Evolutionary conservation across 2,113 vertebrate species (phyloP).

Genomic region (Lamprologus sp.): DNA sequence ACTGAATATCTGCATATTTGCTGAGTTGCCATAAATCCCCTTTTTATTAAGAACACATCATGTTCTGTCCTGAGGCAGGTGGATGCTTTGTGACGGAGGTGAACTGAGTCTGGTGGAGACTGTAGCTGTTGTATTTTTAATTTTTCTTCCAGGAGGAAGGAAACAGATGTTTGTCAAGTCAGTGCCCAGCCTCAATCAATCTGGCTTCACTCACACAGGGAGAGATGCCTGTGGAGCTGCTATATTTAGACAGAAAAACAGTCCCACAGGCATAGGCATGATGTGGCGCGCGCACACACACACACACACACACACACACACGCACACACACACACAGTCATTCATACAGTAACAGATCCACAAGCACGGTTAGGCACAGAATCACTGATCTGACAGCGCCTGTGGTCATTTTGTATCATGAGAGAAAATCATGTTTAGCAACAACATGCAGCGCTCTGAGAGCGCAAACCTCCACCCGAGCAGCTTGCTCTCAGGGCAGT

Average conservation of each 20-base stretch:
- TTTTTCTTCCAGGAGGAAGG: conserved; percentile 11
- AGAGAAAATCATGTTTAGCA: not conserved
- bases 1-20: not conserved
- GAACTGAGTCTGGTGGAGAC: not conserved
- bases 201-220: not conserved
- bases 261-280: not conserved
- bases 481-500: not conserved
- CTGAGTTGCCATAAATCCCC: not conserved
- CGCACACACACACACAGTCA: not conserved
- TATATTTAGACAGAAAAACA: conserved; percentile 14
- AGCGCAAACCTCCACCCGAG: not conserved
- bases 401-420: not conserved
- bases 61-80: not conserved
- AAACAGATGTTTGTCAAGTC: conserved; percentile 38
- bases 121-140: not conserved
- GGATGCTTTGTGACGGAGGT: not conserved
- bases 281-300: not conserved
- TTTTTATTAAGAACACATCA: not conserved
- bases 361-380: not conserved
- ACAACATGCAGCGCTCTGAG: not conserved
- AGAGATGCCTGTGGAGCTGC: not conserved
- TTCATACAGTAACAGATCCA: not conserved
- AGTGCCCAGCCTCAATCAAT: conserved; percentile 34
- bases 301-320: not conserved
- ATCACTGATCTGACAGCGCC: not conserved